Base-by-base conservation (phyloP, 1,140 invertebrate species). In the Sinella curviseta region DNA sequence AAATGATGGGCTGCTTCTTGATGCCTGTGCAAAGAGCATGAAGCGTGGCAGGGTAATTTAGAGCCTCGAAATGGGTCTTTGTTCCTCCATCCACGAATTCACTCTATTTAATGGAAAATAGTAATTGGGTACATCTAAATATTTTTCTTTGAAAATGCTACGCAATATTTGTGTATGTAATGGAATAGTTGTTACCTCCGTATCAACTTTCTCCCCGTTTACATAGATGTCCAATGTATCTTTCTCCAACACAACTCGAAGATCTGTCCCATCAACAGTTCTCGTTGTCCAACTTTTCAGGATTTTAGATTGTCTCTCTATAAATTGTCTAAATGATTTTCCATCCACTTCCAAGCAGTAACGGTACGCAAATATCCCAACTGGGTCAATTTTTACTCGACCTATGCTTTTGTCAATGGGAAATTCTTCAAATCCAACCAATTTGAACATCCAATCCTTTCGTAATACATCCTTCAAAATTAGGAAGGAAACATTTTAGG, bases 391-490 rank as follows among this genome's bases (percentile, higher is more conserved):
- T 48, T 86, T 86, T 74, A 94, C 89, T 30, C 86, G 84, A 82
- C 90, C 92, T 70, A 86, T 88, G 30, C 86, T 86, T 76, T 87
- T 82, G 0, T 90, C 90, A 34, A 92, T 86, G 54, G 86, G 85
- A 85, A 93, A 93, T n/a, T 86, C 85, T 86, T 93, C 92, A 73
- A 86, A 85, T 3, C 94, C 94, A 0, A 96, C 94, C 60, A 96
- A 85, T 85, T 93, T 94, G 85, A 96, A 96, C 93, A 96, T 94
- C 93, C 93, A 96, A 74, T 96, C 94, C 79, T 90, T 89, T 30
- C 91, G 88, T 4, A 93, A 80, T 8, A 94, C 89, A 87, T 95
- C 94, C 93, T 95, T 82, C 28, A 88, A 87, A 83, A 74, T 48
- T 48, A 8, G 39, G 84, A 70, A 78, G 74, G n/a, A n/a, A n/a